Conservation (phyloP, 2,888 invertebrate species). For the Oasisia sp. region DNA sequence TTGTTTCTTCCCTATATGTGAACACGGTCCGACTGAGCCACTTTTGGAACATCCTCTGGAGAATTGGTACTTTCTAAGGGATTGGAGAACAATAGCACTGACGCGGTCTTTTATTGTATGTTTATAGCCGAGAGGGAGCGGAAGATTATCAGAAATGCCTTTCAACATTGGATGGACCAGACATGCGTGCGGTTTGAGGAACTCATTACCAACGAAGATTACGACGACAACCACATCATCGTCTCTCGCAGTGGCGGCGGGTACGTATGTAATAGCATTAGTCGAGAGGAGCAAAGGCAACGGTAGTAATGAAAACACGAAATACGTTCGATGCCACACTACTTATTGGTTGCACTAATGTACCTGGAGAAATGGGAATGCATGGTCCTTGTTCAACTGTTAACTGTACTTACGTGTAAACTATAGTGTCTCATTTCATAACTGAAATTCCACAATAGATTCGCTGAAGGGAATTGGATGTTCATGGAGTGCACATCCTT, state of each 20-base stretch:
- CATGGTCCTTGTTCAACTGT: neutral
- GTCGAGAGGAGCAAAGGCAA: too few species aligned
- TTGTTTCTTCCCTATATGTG: too few species aligned
- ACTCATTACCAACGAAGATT: neutral
- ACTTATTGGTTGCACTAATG: too few species aligned
- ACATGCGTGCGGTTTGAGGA: slow-evolving; percentile 35
- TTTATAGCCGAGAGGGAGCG: slow-evolving; percentile 23
- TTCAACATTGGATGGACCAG: slow-evolving; percentile 32
- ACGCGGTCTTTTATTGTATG: too few species aligned
- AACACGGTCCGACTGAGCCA: too few species aligned
- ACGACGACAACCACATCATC: slow-evolving; percentile 26
- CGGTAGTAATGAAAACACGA: too few species aligned
- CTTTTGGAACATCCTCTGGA: too few species aligned
- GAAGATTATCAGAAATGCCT: slow-evolving; percentile 27
- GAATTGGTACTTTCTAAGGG: too few species aligned
- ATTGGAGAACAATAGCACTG: too few species aligned
- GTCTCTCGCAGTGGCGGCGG: slow-evolving; percentile 26
- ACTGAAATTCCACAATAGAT: neutral
- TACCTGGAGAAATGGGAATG: too few species aligned
- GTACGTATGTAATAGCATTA: neutral
- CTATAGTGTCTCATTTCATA: neutral
- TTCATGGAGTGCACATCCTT: neutral
- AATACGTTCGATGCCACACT: too few species aligned
- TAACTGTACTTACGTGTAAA: neutral
- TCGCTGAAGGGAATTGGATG: neutral